These are phyloP conservation scores for Mythimna albipuncta DNA, from an alignment of 2,888 invertebrate species.

Conservation along the genomic window DNA sequence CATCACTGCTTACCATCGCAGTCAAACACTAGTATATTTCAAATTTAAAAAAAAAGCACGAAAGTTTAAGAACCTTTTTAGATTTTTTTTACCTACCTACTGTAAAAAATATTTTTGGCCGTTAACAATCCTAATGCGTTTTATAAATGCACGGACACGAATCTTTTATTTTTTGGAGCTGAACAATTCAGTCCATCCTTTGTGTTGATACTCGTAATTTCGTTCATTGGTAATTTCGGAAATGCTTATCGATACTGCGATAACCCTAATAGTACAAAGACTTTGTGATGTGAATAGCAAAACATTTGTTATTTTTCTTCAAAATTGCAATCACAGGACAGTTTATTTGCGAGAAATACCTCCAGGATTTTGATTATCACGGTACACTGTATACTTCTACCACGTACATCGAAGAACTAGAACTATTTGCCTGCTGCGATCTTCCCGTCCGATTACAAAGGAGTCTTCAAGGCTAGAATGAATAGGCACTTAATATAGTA, in stretches of 20 bases:
- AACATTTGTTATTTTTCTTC: conserved; percentile 2
- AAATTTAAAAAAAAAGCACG: too few species aligned
- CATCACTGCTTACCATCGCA: too few species aligned
- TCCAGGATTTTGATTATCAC: conserved; percentile 19
- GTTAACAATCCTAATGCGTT: neutral
- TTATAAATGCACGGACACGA: conserved; percentile 12
- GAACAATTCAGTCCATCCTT: neutral
- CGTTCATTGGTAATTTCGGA: neutral
- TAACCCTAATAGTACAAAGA: conserved; percentile 20
- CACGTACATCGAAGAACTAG: too few species aligned
- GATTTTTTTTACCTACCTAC: too few species aligned
- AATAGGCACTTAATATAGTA: too few species aligned
- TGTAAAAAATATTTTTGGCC: neutral
- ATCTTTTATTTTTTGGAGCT: conserved; percentile 3
- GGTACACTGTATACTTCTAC: neutral
- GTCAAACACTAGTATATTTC: too few species aligned
- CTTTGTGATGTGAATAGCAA: conserved; percentile 27
- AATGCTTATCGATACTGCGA: neutral
- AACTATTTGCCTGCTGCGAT: too few species aligned
- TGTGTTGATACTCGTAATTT: conserved; percentile 7
- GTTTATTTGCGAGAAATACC: conserved; percentile 17
- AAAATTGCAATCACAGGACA: neutral
- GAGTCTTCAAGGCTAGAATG: too few species aligned
- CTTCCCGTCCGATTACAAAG: too few species aligned
- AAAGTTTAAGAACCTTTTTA: too few species aligned